These are phyloP conservation scores for Pogonus chalceus DNA, from an alignment of 1,140 invertebrate species.

Conservation along the genomic window DNA sequence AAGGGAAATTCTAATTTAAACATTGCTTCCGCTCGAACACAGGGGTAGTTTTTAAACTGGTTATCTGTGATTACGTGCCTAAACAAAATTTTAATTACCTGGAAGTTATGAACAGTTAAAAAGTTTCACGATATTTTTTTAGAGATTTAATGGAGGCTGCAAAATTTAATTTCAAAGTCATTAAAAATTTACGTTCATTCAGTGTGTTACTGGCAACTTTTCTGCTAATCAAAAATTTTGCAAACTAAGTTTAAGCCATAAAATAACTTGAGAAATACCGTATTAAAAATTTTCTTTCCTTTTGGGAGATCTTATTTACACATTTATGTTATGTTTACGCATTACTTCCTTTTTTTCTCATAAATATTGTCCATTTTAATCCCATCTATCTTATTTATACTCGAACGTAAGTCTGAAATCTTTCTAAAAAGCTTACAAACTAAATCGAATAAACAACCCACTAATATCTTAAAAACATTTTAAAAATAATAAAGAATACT, in stretches of 20 bases:
- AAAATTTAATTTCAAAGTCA: neutral
- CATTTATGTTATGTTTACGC: too few species aligned
- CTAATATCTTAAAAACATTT: too few species aligned
- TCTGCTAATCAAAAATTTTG: neutral
- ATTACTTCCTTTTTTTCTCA: too few species aligned
- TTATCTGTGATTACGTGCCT: neutral
- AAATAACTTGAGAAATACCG: neutral
- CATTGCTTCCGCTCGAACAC: too few species aligned
- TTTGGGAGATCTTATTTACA: neutral
- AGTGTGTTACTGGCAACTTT: neutral
- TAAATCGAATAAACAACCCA: too few species aligned
- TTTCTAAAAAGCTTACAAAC: too few species aligned
- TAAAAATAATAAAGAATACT: too few species aligned
- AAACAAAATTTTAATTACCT: neutral
- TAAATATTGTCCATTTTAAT: too few species aligned
- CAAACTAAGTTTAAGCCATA: neutral
- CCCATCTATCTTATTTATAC: too few species aligned
- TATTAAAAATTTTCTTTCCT: neutral
- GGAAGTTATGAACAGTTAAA: neutral
- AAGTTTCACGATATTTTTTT: neutral
- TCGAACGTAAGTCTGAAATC: too few species aligned
- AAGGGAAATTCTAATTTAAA: too few species aligned
- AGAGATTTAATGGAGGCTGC: neutral
- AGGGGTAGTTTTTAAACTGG: neutral
- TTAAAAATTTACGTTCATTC: neutral